Evolutionary conservation across 1,140 invertebrate genomes (phyloP).

Genomic region (Calliopsis andreniformis): DNA sequence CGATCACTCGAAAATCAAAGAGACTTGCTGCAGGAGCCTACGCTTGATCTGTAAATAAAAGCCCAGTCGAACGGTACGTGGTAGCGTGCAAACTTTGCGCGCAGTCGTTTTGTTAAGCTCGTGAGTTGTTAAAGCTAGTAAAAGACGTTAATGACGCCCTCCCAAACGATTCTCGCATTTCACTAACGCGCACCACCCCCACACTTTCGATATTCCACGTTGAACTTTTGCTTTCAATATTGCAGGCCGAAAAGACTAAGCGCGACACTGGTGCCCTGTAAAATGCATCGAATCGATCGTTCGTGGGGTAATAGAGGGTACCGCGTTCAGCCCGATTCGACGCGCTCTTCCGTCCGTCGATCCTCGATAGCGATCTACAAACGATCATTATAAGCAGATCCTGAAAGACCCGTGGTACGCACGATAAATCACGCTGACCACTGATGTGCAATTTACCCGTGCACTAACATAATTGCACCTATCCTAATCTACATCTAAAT

Average conservation of each 20-base stretch:
- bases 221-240: conserved; percentile 23
- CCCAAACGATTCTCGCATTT: conserved; percentile 37
- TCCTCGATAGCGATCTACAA: conserved; percentile 59
- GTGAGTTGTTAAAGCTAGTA: neutral
- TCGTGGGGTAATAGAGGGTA: conserved; percentile 23
- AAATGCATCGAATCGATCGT: neutral
- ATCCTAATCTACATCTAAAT: conserved; percentile 64
- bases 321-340: conserved; percentile 27
- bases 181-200: too few species aligned
- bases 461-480: conserved; percentile 55
- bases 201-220: too few species aligned
- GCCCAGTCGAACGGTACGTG: conserved; percentile 23
- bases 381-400: conserved; percentile 64
- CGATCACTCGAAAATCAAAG: conserved; percentile 51
- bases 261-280: neutral
- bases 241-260: neutral
- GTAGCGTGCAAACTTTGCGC: conserved; percentile 14
- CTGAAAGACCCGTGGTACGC: conserved; percentile 44
- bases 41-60: conserved; percentile 48
- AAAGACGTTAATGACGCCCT: conserved; percentile 57
- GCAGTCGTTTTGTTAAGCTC: conserved; percentile 38
- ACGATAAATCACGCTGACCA: conserved; percentile 62
- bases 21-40: neutral
- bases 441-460: conserved; percentile 53
- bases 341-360: conserved; percentile 1